These are phyloP conservation scores for Tetragnatha montana DNA, from an alignment of 2,888 invertebrate species.

Conservation along the genomic window DNA sequence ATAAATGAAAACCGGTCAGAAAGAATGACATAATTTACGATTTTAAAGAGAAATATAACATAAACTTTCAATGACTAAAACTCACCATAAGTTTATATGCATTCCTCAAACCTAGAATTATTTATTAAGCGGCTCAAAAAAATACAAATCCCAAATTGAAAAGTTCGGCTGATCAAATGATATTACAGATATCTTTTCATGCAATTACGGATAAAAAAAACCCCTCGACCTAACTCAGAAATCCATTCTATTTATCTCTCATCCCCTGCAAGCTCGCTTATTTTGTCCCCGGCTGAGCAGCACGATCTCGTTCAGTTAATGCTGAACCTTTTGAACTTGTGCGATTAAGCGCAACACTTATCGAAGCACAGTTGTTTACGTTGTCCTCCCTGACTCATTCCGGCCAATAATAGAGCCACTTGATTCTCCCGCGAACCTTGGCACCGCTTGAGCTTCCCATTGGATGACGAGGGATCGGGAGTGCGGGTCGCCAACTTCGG, in stretches of 20 bases:
- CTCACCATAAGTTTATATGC: too few relatives aligned
- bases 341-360: background rate
- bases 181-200: too few relatives aligned
- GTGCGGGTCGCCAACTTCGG: background rate
- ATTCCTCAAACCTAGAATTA: too few relatives aligned
- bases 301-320: background rate
- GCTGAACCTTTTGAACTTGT: background rate
- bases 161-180: too few relatives aligned
- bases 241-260: background rate
- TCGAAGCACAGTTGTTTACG: slow-evolving; percentile 15
- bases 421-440: slow-evolving; percentile 64
- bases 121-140: too few relatives aligned
- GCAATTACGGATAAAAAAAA: too few relatives aligned
- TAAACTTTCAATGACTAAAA: too few relatives aligned
- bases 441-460: slow-evolving; percentile 37
- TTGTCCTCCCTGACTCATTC: slow-evolving; percentile 46
- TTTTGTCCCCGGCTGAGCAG: background rate
- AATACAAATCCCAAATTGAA: too few relatives aligned
- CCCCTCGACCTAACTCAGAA: too few relatives aligned
- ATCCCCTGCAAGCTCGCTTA: background rate
- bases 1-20: too few relatives aligned
- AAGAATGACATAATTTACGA: too few relatives aligned
- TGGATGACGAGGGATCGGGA: slow-evolving; percentile 16
- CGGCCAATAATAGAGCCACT: slow-evolving; percentile 55
- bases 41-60: too few relatives aligned